Evolutionary conservation across 2,888 invertebrate genomes (phyloP).

Genomic region (Acholoe squamosa): DNA sequence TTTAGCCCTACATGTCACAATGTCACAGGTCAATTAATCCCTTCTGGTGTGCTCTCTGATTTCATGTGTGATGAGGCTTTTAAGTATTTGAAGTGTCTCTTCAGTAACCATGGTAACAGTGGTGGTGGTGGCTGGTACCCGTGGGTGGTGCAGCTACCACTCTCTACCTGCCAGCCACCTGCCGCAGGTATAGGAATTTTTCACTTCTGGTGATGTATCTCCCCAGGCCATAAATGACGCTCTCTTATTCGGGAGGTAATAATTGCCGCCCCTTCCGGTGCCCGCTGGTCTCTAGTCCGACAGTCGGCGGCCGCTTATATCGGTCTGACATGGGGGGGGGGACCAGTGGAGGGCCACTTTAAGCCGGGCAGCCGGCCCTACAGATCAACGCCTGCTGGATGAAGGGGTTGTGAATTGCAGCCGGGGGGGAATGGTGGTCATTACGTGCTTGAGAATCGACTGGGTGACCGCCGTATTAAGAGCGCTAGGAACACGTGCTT

Average conservation of each 20-base stretch:
- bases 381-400: slow-evolving; percentile 43
- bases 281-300: background rate
- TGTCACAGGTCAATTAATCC: background rate
- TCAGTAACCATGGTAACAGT: background rate
- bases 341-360: slow-evolving; percentile 1
- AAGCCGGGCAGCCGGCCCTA: background rate
- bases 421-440: slow-evolving; percentile 55
- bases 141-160: background rate
- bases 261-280: slow-evolving; percentile 43
- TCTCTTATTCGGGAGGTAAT: slow-evolving; percentile 31
- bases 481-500: slow-evolving; percentile 45
- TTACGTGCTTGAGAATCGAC: slow-evolving; percentile 57
- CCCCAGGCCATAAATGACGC: slow-evolving; percentile 40
- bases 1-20: too few species aligned
- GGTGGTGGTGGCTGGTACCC: background rate
- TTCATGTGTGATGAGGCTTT: background rate
- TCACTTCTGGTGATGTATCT: background rate
- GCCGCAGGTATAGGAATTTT: slow-evolving; percentile 38
- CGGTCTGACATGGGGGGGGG: background rate
- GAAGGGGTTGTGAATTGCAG: slow-evolving; percentile 53
- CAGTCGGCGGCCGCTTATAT: background rate
- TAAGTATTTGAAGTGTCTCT: background rate
- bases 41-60: background rate
- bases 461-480: slow-evolving; percentile 11
- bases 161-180: background rate